These are phyloP conservation scores for Gonocerus acuteangulatus DNA, from an alignment of 2,888 invertebrate genomes.

Conservation along the genomic window DNA sequence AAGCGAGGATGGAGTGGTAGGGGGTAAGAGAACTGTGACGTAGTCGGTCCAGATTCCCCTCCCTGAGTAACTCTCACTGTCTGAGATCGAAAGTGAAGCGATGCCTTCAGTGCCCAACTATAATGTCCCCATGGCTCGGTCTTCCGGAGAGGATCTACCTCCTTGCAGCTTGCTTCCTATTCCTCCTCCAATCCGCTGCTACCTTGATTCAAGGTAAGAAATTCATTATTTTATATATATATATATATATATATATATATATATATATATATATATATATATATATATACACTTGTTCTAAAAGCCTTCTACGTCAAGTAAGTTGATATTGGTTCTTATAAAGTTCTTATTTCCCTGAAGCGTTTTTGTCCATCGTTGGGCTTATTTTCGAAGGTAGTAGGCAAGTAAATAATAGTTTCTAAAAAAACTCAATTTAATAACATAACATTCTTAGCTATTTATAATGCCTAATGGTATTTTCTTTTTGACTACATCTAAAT, in stretches of 20 bases:
- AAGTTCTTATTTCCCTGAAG: too few relatives aligned
- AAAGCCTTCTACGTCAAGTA: too few relatives aligned
- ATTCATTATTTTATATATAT: not conserved
- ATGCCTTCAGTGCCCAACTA: conserved; percentile 21
- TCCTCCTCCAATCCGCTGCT: not conserved
- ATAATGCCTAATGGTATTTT: too few relatives aligned
- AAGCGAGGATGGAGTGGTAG: too few relatives aligned
- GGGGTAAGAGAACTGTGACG: not conserved
- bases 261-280: not conserved
- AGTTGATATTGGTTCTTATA: too few relatives aligned
- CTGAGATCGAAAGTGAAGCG: conserved; percentile 22
- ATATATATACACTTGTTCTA: too few relatives aligned
- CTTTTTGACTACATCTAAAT: too few relatives aligned
- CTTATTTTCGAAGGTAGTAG: too few relatives aligned
- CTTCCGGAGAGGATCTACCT: not conserved
- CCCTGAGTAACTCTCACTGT: conserved; percentile 16
- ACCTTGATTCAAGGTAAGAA: conserved; percentile 5
- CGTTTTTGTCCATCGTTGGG: too few relatives aligned
- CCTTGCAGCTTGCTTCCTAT: not conserved
- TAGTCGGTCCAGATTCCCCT: conserved; percentile 9
- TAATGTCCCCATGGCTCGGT: conserved; percentile 11
- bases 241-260: not conserved
- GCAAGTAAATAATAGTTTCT: too few relatives aligned
- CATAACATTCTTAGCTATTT: too few relatives aligned
- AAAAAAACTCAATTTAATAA: too few relatives aligned